phyloP scores from a whole-genome alignment of 2,113 vertebrate species.

The Pterophyllum scalare region DNA sequence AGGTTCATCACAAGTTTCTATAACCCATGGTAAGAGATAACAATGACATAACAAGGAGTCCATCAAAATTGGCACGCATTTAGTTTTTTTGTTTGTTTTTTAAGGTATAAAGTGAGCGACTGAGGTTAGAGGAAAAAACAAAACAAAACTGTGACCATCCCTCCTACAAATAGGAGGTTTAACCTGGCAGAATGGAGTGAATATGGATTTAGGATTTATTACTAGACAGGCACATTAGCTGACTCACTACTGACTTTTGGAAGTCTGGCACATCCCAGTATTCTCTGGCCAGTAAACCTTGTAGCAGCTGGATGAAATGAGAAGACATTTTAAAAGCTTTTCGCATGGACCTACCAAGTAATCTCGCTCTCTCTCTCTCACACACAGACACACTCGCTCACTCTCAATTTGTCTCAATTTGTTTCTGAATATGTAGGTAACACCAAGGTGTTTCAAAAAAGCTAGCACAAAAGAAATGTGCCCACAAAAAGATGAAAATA shows the following conservation, averaged over 20 bases:
- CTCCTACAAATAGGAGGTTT: constrained; percentile 26
- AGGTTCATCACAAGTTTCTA: background rate
- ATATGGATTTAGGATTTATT: constrained; percentile 52
- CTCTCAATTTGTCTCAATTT: background rate
- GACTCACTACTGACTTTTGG: constrained; percentile 65
- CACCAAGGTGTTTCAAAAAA: background rate
- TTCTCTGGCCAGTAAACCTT: constrained; percentile 60
- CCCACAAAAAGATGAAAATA: background rate
- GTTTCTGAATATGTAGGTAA: background rate
- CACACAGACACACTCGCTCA: background rate
- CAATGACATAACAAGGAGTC: background rate
- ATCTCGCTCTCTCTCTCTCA: background rate
- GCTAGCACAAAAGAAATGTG: background rate
- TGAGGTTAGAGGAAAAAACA: constrained; percentile 1
- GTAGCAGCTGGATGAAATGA: constrained; percentile 68
- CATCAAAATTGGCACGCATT: background rate
- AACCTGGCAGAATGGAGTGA: constrained; percentile 28
- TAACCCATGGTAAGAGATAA: background rate
- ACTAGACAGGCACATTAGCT: constrained; percentile 53
- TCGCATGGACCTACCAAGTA: constrained; percentile 49
- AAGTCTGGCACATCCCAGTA: constrained; percentile 53
- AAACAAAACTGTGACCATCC: background rate
- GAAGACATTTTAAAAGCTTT: constrained; percentile 66
- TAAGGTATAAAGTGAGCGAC: background rate
- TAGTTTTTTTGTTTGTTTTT: background rate